Conservation (phyloP, 2,888 invertebrate species). For the Pseudococcus viburni region DNA sequence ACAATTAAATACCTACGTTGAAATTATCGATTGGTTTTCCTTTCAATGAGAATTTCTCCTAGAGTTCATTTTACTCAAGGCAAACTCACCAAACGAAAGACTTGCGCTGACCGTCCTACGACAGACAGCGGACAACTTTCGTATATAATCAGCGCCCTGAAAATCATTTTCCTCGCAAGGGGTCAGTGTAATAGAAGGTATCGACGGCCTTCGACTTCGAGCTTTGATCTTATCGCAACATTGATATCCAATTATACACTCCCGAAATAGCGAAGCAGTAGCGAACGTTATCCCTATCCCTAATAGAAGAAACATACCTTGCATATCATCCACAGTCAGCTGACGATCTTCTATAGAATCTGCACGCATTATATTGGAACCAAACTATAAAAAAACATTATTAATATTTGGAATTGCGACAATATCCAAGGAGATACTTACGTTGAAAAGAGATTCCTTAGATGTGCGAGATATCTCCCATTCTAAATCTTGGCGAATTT, state of each 20-base stretch:
- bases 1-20: slow-evolving; percentile 35
- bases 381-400: neutral
- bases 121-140: neutral
- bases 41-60: slow-evolving; percentile 23
- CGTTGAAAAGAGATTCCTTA: slow-evolving; percentile 72
- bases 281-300: slow-evolving; percentile 80
- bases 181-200: slow-evolving; percentile 60
- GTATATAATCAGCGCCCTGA: neutral
- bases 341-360: slow-evolving; percentile 79
- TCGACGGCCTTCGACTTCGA: slow-evolving; percentile 9
- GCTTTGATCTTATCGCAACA: slow-evolving; percentile 7
- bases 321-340: slow-evolving; percentile 84
- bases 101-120: slow-evolving; percentile 8
- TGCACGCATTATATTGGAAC: slow-evolving; percentile 73
- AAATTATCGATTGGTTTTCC: neutral
- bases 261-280: slow-evolving; percentile 77
- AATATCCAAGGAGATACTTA: neutral
- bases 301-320: slow-evolving; percentile 85
- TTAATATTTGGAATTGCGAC: neutral
- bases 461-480: slow-evolving; percentile 80
- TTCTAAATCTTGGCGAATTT: slow-evolving; percentile 80
- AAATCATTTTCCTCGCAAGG: slow-evolving; percentile 7
- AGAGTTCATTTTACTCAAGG: neutral
- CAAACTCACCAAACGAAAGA: neutral
- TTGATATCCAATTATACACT: slow-evolving; percentile 72